Evolutionary conservation across 1,140 invertebrate genomes (phyloP).

Genomic region (Trissolcus basalis): DNA sequence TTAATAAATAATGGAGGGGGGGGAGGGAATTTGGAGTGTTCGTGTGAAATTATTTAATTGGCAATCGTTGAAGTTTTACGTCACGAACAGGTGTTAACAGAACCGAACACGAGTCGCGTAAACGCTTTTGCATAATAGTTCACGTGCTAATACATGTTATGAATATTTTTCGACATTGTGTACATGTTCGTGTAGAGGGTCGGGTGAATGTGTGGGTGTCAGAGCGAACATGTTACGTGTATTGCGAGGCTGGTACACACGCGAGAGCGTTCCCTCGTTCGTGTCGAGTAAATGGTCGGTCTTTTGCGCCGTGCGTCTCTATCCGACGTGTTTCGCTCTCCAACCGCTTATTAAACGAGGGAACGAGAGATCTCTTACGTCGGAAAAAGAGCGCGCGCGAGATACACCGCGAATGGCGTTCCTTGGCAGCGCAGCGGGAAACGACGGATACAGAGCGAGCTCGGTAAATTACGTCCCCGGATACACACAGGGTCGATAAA

Average conservation of each 20-base stretch:
- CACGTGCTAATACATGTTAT: slow-evolving; percentile 12
- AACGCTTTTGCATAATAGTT: slow-evolving; percentile 9
- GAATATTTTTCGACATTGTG: slow-evolving; percentile 18
- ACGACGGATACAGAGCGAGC: slow-evolving; percentile 39
- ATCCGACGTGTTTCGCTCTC: slow-evolving; percentile 32
- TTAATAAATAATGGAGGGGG: neutral
- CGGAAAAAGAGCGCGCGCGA: slow-evolving; percentile 45
- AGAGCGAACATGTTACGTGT: neutral
- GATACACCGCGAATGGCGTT: slow-evolving; percentile 49
- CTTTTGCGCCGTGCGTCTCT: slow-evolving; percentile 17
- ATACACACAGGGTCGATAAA: slow-evolving; percentile 36
- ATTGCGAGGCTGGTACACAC: neutral
- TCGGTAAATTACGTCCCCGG: slow-evolving; percentile 50
- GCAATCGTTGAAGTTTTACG: neutral
- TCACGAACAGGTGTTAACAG: slow-evolving; percentile 10
- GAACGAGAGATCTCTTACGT: slow-evolving; percentile 50
- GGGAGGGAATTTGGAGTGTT: neutral
- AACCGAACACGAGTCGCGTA: slow-evolving; percentile 16
- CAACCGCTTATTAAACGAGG: slow-evolving; percentile 52
- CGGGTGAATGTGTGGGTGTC: slow-evolving; percentile 2
- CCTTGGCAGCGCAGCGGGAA: slow-evolving; percentile 28
- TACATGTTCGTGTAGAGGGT: slow-evolving; percentile 4
- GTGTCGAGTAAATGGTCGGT: slow-evolving; percentile 26
- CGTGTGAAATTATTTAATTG: too few relatives aligned
- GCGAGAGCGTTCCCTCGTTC: neutral